These are phyloP conservation scores for Philypnodon macrostomus DNA, from an alignment of 2,797 vertebrate genomes.

Conservation along the genomic window DNA sequence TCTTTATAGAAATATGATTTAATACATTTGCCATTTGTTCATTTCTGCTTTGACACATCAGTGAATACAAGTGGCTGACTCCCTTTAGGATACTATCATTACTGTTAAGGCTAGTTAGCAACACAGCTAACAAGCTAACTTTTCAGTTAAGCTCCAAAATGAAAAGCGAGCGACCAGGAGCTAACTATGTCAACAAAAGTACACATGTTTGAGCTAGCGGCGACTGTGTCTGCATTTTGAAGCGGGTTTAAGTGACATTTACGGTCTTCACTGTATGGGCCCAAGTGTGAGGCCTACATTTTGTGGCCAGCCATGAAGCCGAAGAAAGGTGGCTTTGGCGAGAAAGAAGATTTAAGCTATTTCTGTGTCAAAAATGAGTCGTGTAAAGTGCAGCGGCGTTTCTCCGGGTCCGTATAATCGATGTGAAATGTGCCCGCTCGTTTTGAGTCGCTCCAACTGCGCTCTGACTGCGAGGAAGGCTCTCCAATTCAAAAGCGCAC, in stretches of 20 bases:
- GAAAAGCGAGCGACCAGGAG: slow-evolving; percentile 19
- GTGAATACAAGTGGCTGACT: slow-evolving; percentile 38
- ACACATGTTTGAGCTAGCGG: slow-evolving; percentile 11
- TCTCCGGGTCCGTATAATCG: slow-evolving; percentile 85
- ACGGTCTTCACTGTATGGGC: slow-evolving; percentile 72
- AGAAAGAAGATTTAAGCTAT: slow-evolving; percentile 68
- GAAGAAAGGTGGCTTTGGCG: slow-evolving; percentile 89
- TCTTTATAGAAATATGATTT: too few species aligned
- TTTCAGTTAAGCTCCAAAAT: slow-evolving; percentile 21
- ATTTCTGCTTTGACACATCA: slow-evolving; percentile 47
- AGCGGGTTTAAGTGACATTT: slow-evolving; percentile 40
- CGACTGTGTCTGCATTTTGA: slow-evolving; percentile 34
- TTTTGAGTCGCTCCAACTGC: slow-evolving; percentile 92
- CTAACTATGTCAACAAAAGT: slow-evolving; percentile 11
- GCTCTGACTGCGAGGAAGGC: slow-evolving; percentile 74
- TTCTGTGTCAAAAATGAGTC: slow-evolving; percentile 73
- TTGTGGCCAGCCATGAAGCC: slow-evolving; percentile 87
- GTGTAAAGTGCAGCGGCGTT: slow-evolving; percentile 75
- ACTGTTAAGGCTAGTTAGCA: slow-evolving; percentile 67
- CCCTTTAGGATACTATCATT: slow-evolving; percentile 45
- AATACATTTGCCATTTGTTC: background rate
- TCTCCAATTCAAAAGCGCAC: slow-evolving; percentile 67
- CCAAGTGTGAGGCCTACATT: slow-evolving; percentile 94
- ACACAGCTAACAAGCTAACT: slow-evolving; percentile 65
- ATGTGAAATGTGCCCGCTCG: slow-evolving; percentile 94